Evolutionary conservation across 2,113 vertebrate genomes (phyloP), one percentile per base, ranked within the genome.

Genomic region (Sapayoa aenigma): DNA sequence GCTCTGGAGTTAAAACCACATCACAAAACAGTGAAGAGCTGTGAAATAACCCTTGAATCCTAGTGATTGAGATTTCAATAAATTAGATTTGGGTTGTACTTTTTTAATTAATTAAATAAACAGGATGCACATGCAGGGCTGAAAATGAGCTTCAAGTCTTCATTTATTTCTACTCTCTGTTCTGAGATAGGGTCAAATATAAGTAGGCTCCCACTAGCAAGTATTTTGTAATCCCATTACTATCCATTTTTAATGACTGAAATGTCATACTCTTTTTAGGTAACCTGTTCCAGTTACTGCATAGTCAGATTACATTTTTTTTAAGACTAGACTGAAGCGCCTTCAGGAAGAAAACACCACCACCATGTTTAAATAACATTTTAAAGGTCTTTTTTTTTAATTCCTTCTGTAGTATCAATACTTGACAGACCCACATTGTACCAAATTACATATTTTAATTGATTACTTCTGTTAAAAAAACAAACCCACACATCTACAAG

Each of bases 41-140:
- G 73, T 63, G 71, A 67, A 19, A 35, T 66, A 73, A 56, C 62
- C 77, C 56, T 91, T 94, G 74, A 96, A 93, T 81, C 60, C 58
- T 42, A 81, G 20, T 69, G 86, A 96, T 76, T 77, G 71, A 89
- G 88, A 94, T 97, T 92, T 87, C 91, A 93, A 37, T 87, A 93
- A 91, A 95, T 93, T 59, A 63, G 30, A 4, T 77, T 92, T 81
- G 49, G 5, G 22, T 30, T 58, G 20, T 62, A 73, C 42, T 69
- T 91, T 60, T 56, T 49, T 55, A 83, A 77, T 25, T 62, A 67
- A 58, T 62, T 60, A 93, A 93, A 96, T 95, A 96, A 98, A 63
- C 1, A 1, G 25, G 28, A 89, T 42, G 86, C 50, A 23, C 20
- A 14, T 33, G 28, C 33, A 77, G 55, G 50, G 39, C 68, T 80